Conservation (phyloP, 2,113 vertebrate species). For the Ahaetulla prasina region DNA sequence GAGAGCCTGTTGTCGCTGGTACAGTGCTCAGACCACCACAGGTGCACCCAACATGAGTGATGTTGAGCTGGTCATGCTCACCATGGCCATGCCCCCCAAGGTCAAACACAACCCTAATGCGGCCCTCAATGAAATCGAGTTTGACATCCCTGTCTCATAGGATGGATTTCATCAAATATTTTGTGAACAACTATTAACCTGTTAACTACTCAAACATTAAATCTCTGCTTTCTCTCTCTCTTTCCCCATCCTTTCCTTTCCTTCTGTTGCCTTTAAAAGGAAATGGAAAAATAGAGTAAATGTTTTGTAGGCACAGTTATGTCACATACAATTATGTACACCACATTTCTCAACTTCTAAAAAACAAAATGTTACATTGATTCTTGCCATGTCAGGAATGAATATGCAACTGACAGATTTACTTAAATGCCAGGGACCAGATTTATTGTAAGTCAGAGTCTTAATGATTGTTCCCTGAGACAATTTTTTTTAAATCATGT, state of each 20-base stretch:
- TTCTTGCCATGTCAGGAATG: conserved; percentile 16
- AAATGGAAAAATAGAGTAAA: not conserved
- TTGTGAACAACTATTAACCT: not conserved
- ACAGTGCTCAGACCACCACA: too few relatives aligned
- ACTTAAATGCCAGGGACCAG: not conserved
- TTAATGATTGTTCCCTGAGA: conserved; percentile 19
- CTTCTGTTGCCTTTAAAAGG: not conserved
- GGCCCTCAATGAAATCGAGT: too few relatives aligned
- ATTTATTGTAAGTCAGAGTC: conserved; percentile 31
- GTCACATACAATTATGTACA: not conserved
- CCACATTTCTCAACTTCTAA: not conserved
- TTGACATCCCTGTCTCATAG: too few relatives aligned
- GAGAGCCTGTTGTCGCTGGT: too few relatives aligned
- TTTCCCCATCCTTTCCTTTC: not conserved
- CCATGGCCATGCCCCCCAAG: too few relatives aligned
- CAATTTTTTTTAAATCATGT: not conserved
- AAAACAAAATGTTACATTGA: not conserved
- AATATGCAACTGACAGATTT: conserved; percentile 3
- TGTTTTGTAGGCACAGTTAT: not conserved
- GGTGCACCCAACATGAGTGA: too few relatives aligned
- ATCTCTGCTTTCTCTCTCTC: not conserved
- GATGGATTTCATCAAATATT: not conserved
- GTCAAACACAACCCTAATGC: too few relatives aligned
- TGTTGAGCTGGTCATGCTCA: too few relatives aligned
- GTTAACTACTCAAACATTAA: not conserved